Base-by-base conservation (phyloP, 2,888 invertebrate species). In the Notodonta ziczac region DNA sequence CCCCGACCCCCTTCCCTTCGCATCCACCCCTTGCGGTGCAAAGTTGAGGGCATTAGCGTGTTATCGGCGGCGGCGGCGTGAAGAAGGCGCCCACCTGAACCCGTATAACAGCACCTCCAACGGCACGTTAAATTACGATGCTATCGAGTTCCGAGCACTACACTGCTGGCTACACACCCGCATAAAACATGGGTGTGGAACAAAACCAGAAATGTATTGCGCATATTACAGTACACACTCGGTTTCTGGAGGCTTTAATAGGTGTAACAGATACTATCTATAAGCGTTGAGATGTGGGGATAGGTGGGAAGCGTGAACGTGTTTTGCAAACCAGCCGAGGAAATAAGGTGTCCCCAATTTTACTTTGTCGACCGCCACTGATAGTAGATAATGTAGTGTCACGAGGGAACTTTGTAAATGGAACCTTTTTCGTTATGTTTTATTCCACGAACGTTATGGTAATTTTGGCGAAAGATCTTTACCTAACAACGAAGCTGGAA, bases 21-120 rank as follows among this genome's bases (percentile, higher is more conserved):
- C 70, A 64, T 67, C 81, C 85, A 77, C 89, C 89, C 88, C 77
- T 85, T 88, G 89, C 88, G 92, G 93, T 93, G 93, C 91, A 93
- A 93, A 93, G 93, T 93, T 93, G 93, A 93, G 91, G 91, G 91
- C 92, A 93, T 93, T 93, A 93, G 89, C 93, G 92, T 93, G 93
- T 93, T 93, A 93, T 93, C 93, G 91, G 91, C 79, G 87, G 85
- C 85, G 84, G 87, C 83, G 87, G 89, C 83, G 92, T 88, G 91
- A 93, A 93, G 93, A 93, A 89, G 89, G 88, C 89, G 80, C 90
- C 91, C 90, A 93, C 93, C 92, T 93, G 93, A 88, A 82, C 86
- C 70, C 69, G 72, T 76, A 89, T 83, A 83, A 86, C 74, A 74
- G 67, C 65, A 70, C 70, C 62, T 58, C 60, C 66, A 71, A 74